Conservation (phyloP, 2,113 vertebrate species). For the Phasianus colchicus region DNA sequence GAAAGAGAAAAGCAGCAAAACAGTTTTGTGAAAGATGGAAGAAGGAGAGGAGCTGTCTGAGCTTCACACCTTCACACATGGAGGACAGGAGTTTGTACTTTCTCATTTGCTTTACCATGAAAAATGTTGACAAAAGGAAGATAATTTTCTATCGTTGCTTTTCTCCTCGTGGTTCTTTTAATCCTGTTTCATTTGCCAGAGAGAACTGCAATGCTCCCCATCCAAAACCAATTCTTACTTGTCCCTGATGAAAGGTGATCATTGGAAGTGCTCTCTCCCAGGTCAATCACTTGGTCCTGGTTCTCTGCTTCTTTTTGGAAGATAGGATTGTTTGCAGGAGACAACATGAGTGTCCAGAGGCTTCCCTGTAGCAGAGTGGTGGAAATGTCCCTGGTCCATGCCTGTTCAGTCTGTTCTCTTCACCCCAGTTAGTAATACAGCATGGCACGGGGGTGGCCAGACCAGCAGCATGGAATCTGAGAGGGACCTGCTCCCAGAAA, state of each 20-base stretch:
- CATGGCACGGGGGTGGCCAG: rapidly evolving
- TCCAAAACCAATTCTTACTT: not conserved
- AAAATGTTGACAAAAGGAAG: not conserved
- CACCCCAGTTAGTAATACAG: not conserved
- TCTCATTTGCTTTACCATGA: not conserved
- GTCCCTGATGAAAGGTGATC: not conserved
- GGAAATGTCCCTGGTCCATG: not conserved
- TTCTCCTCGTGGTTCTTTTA: not conserved
- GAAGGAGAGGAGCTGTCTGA: not conserved
- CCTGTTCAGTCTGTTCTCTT: not conserved
- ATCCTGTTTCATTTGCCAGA: not conserved
- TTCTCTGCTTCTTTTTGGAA: not conserved
- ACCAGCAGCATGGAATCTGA: rapidly evolving
- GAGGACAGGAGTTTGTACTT: not conserved
- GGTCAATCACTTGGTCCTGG: not conserved
- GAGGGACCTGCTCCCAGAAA: rapidly evolving
- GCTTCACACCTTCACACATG: not conserved
- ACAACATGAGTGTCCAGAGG: rapidly evolving
- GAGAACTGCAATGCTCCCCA: not conserved
- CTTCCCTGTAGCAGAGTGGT: not conserved
- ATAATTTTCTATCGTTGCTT: rapidly evolving
- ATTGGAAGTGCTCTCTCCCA: not conserved
- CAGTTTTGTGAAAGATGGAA: not conserved
- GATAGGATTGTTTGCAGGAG: not conserved
- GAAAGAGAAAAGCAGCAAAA: not conserved